phyloP scores from a whole-genome alignment of 2,797 vertebrate species.

The Pristis pectinata region DNA sequence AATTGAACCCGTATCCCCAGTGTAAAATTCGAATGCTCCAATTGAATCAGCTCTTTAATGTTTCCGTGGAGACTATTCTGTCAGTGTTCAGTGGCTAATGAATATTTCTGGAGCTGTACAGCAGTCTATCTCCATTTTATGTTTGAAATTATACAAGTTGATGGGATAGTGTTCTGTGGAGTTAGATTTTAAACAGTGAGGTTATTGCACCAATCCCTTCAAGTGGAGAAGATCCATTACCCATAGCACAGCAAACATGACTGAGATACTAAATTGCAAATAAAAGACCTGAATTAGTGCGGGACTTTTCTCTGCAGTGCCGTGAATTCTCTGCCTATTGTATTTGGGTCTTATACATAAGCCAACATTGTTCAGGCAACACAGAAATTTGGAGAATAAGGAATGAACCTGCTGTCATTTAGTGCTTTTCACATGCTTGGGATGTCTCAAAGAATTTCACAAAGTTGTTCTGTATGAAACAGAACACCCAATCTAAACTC shows the following conservation, averaged over 20 bases:
- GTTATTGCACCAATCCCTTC: conserved; percentile 16
- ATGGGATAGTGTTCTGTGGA: neutral
- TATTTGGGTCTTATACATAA: neutral
- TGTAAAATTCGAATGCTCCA: neutral
- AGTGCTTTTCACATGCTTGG: neutral
- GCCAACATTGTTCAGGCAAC: neutral
- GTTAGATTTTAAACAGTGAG: neutral
- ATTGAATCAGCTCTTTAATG: conserved; percentile 28
- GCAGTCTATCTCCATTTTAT: conserved; percentile 24
- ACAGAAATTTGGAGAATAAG: neutral
- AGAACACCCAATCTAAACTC: neutral
- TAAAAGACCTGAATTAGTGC: neutral
- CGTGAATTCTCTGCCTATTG: no score
- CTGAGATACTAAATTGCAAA: neutral
- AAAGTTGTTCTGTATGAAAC: neutral
- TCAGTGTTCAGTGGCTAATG: neutral
- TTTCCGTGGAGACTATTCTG: conserved; percentile 7
- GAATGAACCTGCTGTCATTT: neutral
- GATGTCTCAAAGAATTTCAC: neutral
- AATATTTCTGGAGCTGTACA: neutral
- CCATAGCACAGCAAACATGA: neutral
- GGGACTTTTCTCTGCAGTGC: neutral
- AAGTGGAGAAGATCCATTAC: neutral
- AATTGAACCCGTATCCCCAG: neutral
- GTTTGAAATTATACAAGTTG: neutral